These are phyloP conservation scores for Chymomyza procnemis DNA, from an alignment of 2,888 invertebrate genomes.

Conservation along the genomic window DNA sequence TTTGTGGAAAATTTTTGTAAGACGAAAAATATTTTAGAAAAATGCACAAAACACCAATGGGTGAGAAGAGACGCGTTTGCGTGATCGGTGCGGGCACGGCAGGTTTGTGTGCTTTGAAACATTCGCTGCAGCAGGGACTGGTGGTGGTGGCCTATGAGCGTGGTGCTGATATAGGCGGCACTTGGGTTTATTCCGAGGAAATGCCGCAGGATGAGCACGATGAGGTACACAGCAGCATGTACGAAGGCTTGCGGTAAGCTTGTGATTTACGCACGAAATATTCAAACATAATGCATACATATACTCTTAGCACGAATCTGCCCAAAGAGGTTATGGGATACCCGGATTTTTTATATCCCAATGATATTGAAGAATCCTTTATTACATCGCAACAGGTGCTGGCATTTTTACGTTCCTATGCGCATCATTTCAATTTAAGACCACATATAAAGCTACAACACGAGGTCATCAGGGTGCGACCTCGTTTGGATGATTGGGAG, in stretches of 20 bases:
- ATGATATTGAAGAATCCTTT: constrained; percentile 83
- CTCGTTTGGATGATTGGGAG: constrained; percentile 82
- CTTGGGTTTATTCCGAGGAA: constrained; percentile 92
- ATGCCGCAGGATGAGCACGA: constrained; percentile 87
- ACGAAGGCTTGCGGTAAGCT: constrained; percentile 89
- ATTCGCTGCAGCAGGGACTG: constrained; percentile 80
- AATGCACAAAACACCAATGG: constrained; percentile 48
- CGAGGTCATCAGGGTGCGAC: constrained; percentile 81
- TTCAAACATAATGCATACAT: not conserved
- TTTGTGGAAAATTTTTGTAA: not conserved
- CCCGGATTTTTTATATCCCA: constrained; percentile 89
- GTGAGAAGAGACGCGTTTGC: constrained; percentile 76
- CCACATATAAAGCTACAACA: constrained; percentile 83
- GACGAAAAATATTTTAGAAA: not conserved
- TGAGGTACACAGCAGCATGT: constrained; percentile 95
- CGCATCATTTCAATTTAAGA: constrained; percentile 84
- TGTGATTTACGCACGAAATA: not conserved
- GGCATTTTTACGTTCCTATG: constrained; percentile 86
- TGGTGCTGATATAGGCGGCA: constrained; percentile 89
- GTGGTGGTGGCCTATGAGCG: constrained; percentile 88
- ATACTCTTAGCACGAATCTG: constrained; percentile 87
- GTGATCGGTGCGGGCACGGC: constrained; percentile 95
- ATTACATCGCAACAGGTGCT: constrained; percentile 86
- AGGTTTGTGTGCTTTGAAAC: constrained; percentile 89
- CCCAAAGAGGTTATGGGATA: constrained; percentile 97